Percentiles rank a stretch among this genome's conserved stretches.
phyloP scores from a whole-genome alignment of 2,797 vertebrate species.

The Halcyon smyrnensis region DNA sequence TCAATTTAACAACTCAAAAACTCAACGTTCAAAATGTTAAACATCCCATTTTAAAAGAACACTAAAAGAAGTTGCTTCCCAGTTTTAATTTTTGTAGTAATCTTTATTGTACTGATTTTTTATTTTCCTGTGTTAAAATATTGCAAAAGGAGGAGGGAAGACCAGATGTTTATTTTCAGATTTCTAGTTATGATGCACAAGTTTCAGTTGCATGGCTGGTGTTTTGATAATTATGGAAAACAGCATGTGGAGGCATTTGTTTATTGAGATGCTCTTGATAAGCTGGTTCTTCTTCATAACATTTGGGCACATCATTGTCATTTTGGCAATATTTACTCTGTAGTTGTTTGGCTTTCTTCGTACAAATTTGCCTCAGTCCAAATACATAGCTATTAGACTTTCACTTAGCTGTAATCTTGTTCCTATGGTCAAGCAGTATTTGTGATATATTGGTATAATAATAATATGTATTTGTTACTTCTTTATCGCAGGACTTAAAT shows the following conservation, averaged over 20 bases:
- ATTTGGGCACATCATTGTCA: neutral
- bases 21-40: neutral
- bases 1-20: neutral
- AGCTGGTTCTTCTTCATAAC: neutral
- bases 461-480: neutral
- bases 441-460: neutral
- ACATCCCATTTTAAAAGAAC: neutral
- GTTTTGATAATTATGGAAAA: neutral
- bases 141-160: neutral
- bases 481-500: slow-evolving; percentile 86
- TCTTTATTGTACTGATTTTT: neutral
- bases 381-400: neutral
- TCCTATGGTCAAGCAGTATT: neutral
- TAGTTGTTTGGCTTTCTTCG: neutral
- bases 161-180: neutral
- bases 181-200: neutral
- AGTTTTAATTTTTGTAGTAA: neutral
- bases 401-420: neutral
- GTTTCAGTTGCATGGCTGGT: neutral
- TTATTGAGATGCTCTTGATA: neutral
- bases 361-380: neutral
- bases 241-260: neutral
- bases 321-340: neutral
- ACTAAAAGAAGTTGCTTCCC: neutral
- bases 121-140: neutral